Evolutionary conservation across 2,797 vertebrate species (phyloP).

Genomic region (Meriones psammophilus): DNA sequence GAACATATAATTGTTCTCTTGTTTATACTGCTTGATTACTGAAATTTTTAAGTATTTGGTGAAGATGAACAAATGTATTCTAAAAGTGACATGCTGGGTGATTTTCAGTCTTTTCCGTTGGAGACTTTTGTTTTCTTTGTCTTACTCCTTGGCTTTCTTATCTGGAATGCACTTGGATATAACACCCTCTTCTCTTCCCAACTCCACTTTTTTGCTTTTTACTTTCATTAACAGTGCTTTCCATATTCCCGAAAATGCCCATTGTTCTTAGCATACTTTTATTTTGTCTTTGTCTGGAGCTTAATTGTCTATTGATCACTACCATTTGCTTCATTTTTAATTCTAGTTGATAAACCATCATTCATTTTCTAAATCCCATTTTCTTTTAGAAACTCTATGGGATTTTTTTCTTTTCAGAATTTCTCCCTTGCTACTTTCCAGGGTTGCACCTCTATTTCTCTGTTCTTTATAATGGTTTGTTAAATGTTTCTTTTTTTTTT

Average conservation of each 20-base stretch:
- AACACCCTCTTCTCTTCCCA: not conserved
- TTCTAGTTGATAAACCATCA: not conserved
- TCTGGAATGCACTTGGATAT: not conserved
- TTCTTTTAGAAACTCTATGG: not conserved
- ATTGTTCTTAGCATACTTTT: not conserved
- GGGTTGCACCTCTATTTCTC: not conserved
- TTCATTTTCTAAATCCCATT: not conserved
- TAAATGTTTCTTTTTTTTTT: slow-evolving; percentile 39
- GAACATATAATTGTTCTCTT: not conserved
- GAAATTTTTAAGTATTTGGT: slow-evolving; percentile 33
- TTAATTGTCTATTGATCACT: not conserved
- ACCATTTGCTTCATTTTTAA: not conserved
- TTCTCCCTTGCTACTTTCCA: not conserved
- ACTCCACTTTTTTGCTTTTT: not conserved
- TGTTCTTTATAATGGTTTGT: not conserved
- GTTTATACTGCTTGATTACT: not conserved
- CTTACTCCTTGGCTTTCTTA: not conserved
- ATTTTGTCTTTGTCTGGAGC: not conserved
- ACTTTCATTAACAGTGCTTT: not conserved
- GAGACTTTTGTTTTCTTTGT: not conserved
- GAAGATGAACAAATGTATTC: not conserved
- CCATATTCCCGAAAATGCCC: not conserved
- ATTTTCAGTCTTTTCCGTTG: not conserved
- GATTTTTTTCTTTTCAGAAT: not conserved
- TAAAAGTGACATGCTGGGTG: not conserved